A percentile compares a stretch with the other conserved stretches of the same genome.
These are phyloP conservation scores for Tretioscincus oriximinensis DNA, from an alignment of 2,113 vertebrate genomes.

Conservation along the genomic window DNA sequence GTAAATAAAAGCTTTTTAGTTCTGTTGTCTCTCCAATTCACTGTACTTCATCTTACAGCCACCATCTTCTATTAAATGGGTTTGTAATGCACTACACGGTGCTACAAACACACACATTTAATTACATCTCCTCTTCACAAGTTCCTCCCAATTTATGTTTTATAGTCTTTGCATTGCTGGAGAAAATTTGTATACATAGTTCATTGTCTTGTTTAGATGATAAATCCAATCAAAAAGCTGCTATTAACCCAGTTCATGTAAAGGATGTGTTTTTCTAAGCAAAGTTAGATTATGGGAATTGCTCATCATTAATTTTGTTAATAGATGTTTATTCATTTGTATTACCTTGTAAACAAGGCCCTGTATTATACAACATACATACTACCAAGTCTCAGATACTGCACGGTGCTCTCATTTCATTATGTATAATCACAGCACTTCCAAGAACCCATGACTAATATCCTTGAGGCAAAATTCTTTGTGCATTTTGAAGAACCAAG, in stretches of 20 bases:
- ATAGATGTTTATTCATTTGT: conserved; percentile 49
- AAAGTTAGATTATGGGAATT: conserved; percentile 51
- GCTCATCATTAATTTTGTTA: conserved; percentile 58
- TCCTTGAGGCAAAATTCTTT: conserved; percentile 38
- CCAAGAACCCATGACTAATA: conserved; percentile 55
- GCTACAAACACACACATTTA: conserved; percentile 12
- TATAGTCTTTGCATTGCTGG: conserved; percentile 8
- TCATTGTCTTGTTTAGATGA: conserved; percentile 29
- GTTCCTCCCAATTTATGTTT: conserved; percentile 27
- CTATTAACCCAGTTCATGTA: conserved; percentile 46
- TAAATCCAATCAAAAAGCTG: conserved; percentile 50
- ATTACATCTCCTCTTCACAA: conserved; percentile 18
- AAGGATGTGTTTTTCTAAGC: conserved; percentile 49
- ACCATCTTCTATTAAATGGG: not conserved
- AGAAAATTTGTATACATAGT: conserved; percentile 31
- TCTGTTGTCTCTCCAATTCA: not conserved
- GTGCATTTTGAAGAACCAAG: conserved; percentile 50
- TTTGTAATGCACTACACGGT: not conserved
- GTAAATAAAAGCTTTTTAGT: too few species aligned
- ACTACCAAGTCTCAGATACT: conserved; percentile 40
- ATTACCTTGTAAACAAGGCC: conserved; percentile 57
- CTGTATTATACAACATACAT: conserved; percentile 42
- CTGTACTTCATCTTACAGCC: not conserved
- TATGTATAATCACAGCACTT: conserved; percentile 47
- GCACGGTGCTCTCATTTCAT: conserved; percentile 49